A percentile compares a stretch with the other conserved stretches of the same genome.
These are phyloP conservation scores for Gopherus flavomarginatus DNA, from an alignment of 2,113 vertebrate species.

Conservation along the genomic window DNA sequence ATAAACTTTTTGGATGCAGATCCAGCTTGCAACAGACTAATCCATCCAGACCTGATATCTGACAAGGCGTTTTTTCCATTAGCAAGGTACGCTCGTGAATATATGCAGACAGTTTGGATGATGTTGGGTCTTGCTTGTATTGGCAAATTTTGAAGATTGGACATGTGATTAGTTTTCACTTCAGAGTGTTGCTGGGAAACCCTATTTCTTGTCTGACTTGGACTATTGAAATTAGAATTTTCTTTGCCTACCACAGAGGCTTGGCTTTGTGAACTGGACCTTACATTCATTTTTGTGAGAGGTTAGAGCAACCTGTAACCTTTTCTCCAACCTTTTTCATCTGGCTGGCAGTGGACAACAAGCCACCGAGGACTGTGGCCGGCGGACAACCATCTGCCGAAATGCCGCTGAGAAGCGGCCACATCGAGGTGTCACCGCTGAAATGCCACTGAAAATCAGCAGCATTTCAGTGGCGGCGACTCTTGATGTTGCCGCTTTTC, in stretches of 20 bases:
- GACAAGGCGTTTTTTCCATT: background rate
- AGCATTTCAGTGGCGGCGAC: too few species aligned
- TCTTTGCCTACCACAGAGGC: background rate
- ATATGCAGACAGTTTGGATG: background rate
- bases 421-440: too few species aligned
- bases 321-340: too few species aligned
- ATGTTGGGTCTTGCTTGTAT: background rate
- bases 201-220: background rate
- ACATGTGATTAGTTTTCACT: background rate
- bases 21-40: background rate
- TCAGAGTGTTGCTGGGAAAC: background rate
- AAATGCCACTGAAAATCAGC: too few species aligned
- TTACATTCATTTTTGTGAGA: background rate
- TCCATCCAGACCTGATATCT: background rate
- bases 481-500: too few species aligned
- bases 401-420: too few species aligned
- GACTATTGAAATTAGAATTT: background rate
- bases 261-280: background rate
- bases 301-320: background rate
- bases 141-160: background rate
- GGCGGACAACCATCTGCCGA: too few species aligned
- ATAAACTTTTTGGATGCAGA: background rate
- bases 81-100: background rate
- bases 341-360: too few species aligned
- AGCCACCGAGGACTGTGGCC: too few species aligned